A percentile compares a stretch with the other conserved stretches of the same genome.
These are phyloP conservation scores for Rhopalosiphum maidis DNA, from an alignment of 1,140 invertebrate genomes.

Conservation along the genomic window DNA sequence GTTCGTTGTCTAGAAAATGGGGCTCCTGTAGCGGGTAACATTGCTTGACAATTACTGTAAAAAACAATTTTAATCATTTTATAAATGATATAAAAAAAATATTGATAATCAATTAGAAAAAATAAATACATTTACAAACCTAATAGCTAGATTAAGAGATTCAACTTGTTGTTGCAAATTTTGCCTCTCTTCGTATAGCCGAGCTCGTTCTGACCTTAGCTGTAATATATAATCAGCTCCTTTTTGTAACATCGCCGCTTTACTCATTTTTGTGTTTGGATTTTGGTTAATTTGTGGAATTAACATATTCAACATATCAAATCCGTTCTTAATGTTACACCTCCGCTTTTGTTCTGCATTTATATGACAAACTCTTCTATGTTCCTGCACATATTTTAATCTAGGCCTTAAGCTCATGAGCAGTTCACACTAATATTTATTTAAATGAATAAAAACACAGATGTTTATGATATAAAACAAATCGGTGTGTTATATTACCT, in stretches of 20 bases:
- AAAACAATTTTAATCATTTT: constrained; percentile 56
- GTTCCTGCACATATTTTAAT: constrained; percentile 65
- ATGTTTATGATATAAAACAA: constrained; percentile 15
- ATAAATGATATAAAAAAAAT: not conserved
- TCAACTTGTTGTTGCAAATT: constrained; percentile 86
- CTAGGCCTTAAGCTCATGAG: constrained; percentile 61
- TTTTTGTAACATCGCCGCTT: constrained; percentile 96
- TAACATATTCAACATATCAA: constrained; percentile 91
- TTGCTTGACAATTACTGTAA: constrained; percentile 87
- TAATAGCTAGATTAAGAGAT: constrained; percentile 87
- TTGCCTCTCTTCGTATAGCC: constrained; percentile 90
- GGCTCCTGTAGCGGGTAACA: constrained; percentile 93
- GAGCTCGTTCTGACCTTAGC: constrained; percentile 82
- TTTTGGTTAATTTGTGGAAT: constrained; percentile 91
- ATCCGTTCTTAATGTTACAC: constrained; percentile 97
- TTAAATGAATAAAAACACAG: not conserved
- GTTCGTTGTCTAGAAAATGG: constrained; percentile 87
- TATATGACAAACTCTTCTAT: constrained; percentile 84
- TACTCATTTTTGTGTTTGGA: constrained; percentile 90
- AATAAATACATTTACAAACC: constrained; percentile 63
- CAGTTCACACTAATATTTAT: constrained; percentile 59
- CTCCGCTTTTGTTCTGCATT: constrained; percentile 97
- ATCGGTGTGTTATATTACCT: constrained; percentile 59
- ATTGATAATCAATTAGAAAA: constrained; percentile 62
- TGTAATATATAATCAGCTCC: constrained; percentile 95